Base-by-base conservation (phyloP, 2,113 vertebrate species). In the Piaya cayana region DNA sequence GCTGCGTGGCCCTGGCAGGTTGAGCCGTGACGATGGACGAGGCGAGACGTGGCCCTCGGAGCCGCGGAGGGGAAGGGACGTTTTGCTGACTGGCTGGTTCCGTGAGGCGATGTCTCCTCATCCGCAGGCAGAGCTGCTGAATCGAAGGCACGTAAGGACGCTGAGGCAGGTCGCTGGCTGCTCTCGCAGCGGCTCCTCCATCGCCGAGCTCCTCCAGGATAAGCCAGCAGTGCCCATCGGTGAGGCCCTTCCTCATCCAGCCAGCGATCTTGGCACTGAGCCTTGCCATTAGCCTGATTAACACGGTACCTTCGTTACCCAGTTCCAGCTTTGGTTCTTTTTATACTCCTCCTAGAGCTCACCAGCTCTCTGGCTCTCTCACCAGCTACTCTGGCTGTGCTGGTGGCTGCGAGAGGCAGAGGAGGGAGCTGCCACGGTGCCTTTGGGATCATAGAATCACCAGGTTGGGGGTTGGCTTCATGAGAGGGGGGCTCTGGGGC, bases 131-230 rank as follows among this genome's bases (percentile, higher is more conserved):
- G 77, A 67, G 86, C 77, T 84, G 90, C 50, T 59, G 69, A 67
- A 36, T n/a, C 53, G 84, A 20, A 95, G 78, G 84, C 93, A 60
- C 12, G 5, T 94, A 50, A 95, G 96, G 90, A 94, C 82, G 36
- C 58, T 63, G 20, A 34, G 90, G 60, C 90, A 89, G 87, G 82
- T 47, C 74, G 5, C 63, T 63, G 86, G 77, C 72, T 78, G 91
- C 82, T 58, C 63, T 43, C 0, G 4, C 39, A 39, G 63, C 77
- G 74, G 84, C 84, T 52, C 30, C 86, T 77, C 69, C 86, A 42
- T 52, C 71, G 69, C 58, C 59, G n/a, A 4, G 17, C 42, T 91
- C 56, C 52, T 84, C 58, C 9, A 27, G 82, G 84, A 68, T 89
- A 84, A 95, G 65, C 86, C 91, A 72, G 80, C n/a, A 65, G 80